phyloP scores from a whole-genome alignment of 2,888 invertebrate species.

The Nasonovia ribisnigri region DNA sequence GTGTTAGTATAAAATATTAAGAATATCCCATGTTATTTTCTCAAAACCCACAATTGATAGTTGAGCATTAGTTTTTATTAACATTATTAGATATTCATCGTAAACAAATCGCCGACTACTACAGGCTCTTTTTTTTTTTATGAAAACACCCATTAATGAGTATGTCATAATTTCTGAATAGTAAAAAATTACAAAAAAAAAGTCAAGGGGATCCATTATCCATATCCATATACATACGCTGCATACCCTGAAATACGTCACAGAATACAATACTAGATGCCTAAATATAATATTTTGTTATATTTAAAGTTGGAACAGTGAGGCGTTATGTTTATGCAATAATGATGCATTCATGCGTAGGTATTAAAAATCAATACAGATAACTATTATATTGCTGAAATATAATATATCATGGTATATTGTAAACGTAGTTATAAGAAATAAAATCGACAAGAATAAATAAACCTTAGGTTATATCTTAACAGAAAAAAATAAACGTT shows the following conservation, averaged over 20 bases:
- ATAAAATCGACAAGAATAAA: background rate
- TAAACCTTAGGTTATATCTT: background rate
- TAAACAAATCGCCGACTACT: background rate
- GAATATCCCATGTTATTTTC: background rate
- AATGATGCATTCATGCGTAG: conserved; percentile 39
- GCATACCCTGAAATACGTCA: background rate
- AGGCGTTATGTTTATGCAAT: conserved; percentile 57
- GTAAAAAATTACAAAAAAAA: background rate
- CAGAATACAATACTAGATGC: background rate
- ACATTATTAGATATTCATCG: background rate
- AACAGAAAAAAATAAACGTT: background rate
- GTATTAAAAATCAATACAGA: conserved; percentile 17
- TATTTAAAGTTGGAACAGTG: background rate
- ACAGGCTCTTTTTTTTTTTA: background rate
- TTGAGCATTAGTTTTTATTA: background rate
- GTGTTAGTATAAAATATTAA: background rate
- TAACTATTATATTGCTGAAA: background rate
- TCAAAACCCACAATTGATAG: background rate
- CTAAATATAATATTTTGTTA: background rate
- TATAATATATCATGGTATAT: background rate
- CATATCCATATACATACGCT: background rate
- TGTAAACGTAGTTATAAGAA: background rate
- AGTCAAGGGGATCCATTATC: background rate
- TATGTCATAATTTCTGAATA: background rate
- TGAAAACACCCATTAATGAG: background rate